phyloP scores from a whole-genome alignment of 1,140 invertebrate genomes.

The Drosophila novamexicana region DNA sequence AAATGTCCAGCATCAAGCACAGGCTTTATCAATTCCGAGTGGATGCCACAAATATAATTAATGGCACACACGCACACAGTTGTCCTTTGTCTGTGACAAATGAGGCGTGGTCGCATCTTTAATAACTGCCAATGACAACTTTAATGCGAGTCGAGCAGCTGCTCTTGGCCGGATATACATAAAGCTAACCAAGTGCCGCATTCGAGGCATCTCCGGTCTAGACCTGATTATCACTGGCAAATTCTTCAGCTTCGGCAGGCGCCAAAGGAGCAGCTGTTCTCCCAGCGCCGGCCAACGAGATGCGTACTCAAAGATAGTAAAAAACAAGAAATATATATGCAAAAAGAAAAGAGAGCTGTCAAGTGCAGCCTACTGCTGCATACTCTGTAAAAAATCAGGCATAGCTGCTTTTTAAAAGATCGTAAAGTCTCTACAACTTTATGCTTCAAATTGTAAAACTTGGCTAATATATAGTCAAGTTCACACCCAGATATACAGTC shows the following conservation, averaged over 20 bases:
- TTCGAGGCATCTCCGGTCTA: conserved; percentile 70
- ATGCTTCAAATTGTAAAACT: no score
- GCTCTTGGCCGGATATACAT: conserved; percentile 4
- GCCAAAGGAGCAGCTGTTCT: conserved; percentile 53
- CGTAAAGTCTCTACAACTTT: no score
- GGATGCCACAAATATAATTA: conserved; percentile 55
- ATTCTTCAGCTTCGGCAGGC: conserved; percentile 25
- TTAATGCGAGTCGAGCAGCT: conserved; percentile 38
- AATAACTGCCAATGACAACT: conserved; percentile 48
- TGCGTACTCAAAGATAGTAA: conserved; percentile 62
- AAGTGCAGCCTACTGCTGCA: no score
- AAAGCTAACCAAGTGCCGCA: conserved; percentile 52
- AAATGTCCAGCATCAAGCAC: conserved; percentile 8
- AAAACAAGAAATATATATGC: conserved; percentile 27
- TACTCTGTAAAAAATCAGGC: no score
- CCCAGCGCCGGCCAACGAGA: conserved; percentile 30
- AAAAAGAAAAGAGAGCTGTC: not conserved
- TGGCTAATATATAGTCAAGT: no score
- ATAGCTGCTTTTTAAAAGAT: no score
- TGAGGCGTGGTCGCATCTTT: conserved; percentile 39
- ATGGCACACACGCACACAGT: conserved; percentile 31
- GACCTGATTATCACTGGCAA: conserved; percentile 69
- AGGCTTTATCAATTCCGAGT: conserved; percentile 25
- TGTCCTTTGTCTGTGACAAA: conserved; percentile 39
- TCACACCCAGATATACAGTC: no score